Evolutionary conservation across 2,113 vertebrate genomes (phyloP).

Genomic region (Planiliza haematocheilus): DNA sequence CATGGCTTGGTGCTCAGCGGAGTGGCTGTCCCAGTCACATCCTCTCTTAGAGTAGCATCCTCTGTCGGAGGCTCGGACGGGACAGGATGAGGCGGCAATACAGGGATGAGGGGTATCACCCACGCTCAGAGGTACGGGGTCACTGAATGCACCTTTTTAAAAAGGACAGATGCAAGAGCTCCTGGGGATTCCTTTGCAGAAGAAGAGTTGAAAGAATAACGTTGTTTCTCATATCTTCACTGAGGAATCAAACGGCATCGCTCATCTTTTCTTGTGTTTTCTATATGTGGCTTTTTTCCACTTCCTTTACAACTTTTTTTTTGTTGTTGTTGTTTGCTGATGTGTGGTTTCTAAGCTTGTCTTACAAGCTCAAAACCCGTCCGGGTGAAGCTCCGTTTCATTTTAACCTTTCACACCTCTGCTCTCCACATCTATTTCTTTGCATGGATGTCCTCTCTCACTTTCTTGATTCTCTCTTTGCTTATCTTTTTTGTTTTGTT

Average conservation of each 20-base stretch:
- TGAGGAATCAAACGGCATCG: background rate
- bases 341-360: background rate
- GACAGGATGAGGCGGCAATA: constrained; percentile 79
- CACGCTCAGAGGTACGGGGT: constrained; percentile 70
- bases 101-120: constrained; percentile 73
- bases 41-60: constrained; percentile 54
- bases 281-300: background rate
- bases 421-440: constrained; percentile 1
- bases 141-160: background rate
- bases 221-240: background rate
- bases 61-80: constrained; percentile 41
- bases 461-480: background rate
- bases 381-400: too few relatives aligned
- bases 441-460: background rate
- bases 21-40: constrained; percentile 70
- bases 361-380: too few relatives aligned
- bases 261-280: constrained; percentile 1
- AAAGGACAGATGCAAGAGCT: background rate
- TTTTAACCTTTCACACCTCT: background rate
- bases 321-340: background rate
- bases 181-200: background rate
- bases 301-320: constrained; percentile 25
- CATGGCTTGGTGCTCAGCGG: constrained; percentile 70
- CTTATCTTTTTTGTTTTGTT: constrained; percentile 10
- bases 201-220: constrained; percentile 1